These are phyloP conservation scores for Plagodis pulveraria DNA, from an alignment of 2,888 invertebrate species.

Conservation along the genomic window DNA sequence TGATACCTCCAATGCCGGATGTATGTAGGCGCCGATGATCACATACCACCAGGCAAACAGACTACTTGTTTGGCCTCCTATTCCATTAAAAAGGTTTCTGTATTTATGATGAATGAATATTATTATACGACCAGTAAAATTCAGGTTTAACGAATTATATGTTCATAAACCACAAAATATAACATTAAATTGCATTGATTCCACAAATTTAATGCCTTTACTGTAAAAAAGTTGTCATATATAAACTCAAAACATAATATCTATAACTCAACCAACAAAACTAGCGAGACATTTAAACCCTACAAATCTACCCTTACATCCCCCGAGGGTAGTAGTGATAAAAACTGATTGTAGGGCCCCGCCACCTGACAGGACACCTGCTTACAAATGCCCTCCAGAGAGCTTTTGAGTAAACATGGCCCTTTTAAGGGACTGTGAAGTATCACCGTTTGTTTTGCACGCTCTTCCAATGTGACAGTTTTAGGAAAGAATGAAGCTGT, in stretches of 20 bases:
- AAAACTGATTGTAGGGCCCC: constrained; percentile 53
- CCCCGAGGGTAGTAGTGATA: constrained; percentile 50
- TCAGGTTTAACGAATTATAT: too few relatives aligned
- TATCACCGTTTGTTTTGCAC: constrained; percentile 36
- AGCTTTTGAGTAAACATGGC: constrained; percentile 32
- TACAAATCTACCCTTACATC: constrained; percentile 36
- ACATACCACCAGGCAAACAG: too few relatives aligned
- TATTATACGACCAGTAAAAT: too few relatives aligned
- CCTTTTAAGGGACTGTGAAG: constrained; percentile 36
- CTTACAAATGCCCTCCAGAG: constrained; percentile 34
- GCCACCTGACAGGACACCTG: constrained; percentile 56
- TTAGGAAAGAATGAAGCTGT: constrained; percentile 4
- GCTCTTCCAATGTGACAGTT: constrained; percentile 15
- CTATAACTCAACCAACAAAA: constrained; percentile 24
- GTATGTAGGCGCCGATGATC: too few relatives aligned
- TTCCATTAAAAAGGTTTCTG: too few relatives aligned
- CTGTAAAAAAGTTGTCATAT: too few relatives aligned
- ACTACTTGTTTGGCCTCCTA: too few relatives aligned
- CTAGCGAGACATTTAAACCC: constrained; percentile 29
- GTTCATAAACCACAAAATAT: too few relatives aligned
- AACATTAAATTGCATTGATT: too few relatives aligned
- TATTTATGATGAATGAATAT: too few relatives aligned
- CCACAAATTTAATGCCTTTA: too few relatives aligned
- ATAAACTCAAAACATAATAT: background rate
- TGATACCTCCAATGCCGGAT: too few relatives aligned